A percentile compares a stretch with the other conserved stretches of the same genome.
These are phyloP conservation scores for Melopsittacus undulatus DNA, from an alignment of 2,797 vertebrate genomes.

Conservation along the genomic window DNA sequence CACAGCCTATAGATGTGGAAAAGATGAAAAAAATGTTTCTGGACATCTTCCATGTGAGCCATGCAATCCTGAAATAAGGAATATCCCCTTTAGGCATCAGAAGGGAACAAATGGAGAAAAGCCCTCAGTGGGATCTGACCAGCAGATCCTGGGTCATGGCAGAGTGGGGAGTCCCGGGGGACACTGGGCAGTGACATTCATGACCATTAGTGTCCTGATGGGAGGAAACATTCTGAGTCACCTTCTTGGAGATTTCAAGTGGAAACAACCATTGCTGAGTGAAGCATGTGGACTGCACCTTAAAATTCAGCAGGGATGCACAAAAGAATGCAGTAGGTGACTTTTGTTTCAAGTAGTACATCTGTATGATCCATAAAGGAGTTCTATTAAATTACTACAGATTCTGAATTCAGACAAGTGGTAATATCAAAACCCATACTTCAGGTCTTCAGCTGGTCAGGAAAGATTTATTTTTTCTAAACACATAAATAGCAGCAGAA, in stretches of 20 bases:
- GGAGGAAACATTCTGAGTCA: background rate
- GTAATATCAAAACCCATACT: constrained; percentile 14
- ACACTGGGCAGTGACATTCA: fast-evolving
- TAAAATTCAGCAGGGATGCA: background rate
- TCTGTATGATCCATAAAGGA: background rate
- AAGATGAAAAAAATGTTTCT: background rate
- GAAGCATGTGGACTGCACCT: fast-evolving
- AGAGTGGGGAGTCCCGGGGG: fast-evolving
- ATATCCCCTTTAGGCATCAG: background rate
- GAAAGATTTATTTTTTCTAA: constrained; percentile 39
- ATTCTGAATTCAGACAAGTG: background rate
- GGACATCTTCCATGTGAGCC: background rate
- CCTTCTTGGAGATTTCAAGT: background rate
- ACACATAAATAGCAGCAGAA: background rate
- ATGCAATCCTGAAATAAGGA: background rate
- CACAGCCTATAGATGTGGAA: background rate
- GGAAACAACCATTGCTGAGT: background rate
- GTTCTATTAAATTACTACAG: background rate
- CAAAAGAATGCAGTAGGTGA: background rate
- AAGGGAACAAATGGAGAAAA: background rate
- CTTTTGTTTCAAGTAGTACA: background rate
- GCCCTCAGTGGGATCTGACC: too few species aligned
- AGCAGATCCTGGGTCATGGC: background rate
- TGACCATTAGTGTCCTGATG: background rate
- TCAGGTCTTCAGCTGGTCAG: background rate